phyloP scores from a whole-genome alignment of 2,113 vertebrate species.

The Brienomyrus brachyistius region DNA sequence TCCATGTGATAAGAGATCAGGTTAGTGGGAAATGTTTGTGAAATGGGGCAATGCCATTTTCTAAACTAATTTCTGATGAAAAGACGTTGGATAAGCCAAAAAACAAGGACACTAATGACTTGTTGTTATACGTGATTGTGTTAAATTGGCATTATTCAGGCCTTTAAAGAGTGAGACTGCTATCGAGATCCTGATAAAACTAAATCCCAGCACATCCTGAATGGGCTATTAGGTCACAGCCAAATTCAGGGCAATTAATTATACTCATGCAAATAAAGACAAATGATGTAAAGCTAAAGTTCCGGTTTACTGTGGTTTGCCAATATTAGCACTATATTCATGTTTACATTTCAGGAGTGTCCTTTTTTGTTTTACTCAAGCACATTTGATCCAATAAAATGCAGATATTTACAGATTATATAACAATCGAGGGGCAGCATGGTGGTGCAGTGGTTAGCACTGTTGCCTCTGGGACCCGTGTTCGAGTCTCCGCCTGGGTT shows the following conservation, averaged over 20 bases:
- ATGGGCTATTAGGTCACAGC: not conserved
- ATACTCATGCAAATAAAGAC: not conserved
- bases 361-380: not conserved
- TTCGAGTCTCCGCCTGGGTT: too few relatives aligned
- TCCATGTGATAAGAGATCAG: slow-evolving; percentile 60
- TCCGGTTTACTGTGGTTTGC: not conserved
- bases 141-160: not conserved
- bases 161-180: not conserved
- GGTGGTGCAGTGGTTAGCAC: too few relatives aligned
- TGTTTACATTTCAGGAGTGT: not conserved
- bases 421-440: not conserved
- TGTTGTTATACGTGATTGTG: not conserved
- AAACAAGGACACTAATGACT: not conserved
- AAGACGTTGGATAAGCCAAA: slow-evolving; percentile 32
- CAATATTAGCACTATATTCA: not conserved
- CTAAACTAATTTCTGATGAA: slow-evolving; percentile 41
- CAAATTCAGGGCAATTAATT: not conserved
- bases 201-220: not conserved
- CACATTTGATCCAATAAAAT: not conserved
- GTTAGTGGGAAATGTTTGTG: slow-evolving; percentile 50
- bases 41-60: slow-evolving; percentile 43
- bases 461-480: too few relatives aligned
- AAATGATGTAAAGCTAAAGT: not conserved
- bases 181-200: not conserved
- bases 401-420: not conserved